A percentile compares a stretch with the other conserved stretches of the same genome.
These are phyloP conservation scores for Micrastur ruficollis DNA, from an alignment of 2,797 vertebrate species.

Conservation along the genomic window DNA sequence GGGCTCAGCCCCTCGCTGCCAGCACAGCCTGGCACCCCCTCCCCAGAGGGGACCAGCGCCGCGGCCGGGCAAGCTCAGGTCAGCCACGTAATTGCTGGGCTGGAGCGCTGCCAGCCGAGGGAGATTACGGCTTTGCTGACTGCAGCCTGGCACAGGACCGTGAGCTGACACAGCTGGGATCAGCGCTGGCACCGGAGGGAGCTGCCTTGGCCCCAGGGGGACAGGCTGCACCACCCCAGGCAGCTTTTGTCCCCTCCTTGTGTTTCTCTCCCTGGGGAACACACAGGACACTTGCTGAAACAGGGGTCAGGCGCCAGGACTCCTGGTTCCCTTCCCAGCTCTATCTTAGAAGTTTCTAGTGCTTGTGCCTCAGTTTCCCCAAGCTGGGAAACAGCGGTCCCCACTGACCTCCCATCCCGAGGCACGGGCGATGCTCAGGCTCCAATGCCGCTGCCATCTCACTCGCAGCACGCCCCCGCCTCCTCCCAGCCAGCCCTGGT, in stretches of 20 bases:
- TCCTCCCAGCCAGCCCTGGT: neutral
- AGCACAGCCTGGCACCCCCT: neutral
- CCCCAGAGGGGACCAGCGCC: rapidly evolving
- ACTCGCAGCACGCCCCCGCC: rapidly evolving
- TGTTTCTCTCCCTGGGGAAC: neutral
- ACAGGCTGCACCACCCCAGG: neutral
- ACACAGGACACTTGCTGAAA: rapidly evolving
- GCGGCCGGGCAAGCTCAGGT: neutral
- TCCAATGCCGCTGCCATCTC: rapidly evolving
- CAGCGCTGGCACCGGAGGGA: neutral
- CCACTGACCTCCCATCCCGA: rapidly evolving
- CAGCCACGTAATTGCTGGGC: neutral
- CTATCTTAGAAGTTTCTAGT: rapidly evolving
- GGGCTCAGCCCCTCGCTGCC: neutral
- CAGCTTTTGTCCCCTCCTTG: neutral
- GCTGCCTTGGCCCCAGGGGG: neutral
- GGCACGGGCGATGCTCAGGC: rapidly evolving
- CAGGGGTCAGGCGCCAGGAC: rapidly evolving
- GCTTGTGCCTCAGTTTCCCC: neutral
- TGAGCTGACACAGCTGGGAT: conserved; percentile 30
- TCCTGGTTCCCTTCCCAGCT: rapidly evolving
- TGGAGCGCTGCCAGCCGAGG: neutral
- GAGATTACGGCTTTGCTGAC: conserved; percentile 46
- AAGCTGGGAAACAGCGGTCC: neutral
- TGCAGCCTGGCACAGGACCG: conserved; percentile 35